These are phyloP conservation scores for Centrocercus urophasianus DNA, from an alignment of 2,113 vertebrate species.

Conservation along the genomic window DNA sequence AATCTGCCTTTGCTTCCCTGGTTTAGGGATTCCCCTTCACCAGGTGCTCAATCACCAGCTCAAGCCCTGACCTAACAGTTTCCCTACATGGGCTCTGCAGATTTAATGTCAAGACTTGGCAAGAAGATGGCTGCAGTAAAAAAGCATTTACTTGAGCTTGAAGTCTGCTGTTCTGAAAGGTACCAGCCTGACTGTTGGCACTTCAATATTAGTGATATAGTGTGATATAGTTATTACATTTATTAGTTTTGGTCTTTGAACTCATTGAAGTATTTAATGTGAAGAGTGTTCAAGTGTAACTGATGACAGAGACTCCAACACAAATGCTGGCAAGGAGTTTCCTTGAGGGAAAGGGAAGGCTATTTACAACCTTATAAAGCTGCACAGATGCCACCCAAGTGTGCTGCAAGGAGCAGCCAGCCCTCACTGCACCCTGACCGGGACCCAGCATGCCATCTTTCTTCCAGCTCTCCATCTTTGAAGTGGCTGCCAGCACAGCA, in stretches of 20 bases:
- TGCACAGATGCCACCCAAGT: not conserved
- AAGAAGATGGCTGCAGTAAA: not conserved
- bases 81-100: not conserved
- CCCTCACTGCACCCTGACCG: not conserved
- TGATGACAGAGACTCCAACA: not conserved
- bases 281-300: not conserved
- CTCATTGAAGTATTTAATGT: not conserved
- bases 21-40: too few relatives aligned
- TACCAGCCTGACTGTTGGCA: not conserved
- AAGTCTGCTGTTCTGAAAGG: conserved; percentile 10
- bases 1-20: too few relatives aligned
- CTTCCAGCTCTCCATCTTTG: not conserved
- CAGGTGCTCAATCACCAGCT: too few relatives aligned
- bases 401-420: not conserved
- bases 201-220: fast-evolving
- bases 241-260: not conserved
- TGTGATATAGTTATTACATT: not conserved
- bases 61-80: too few relatives aligned
- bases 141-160: not conserved
- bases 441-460: not conserved
- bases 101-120: not conserved
- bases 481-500: not conserved
- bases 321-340: not conserved
- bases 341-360: not conserved
- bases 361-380: not conserved